Base-by-base conservation (phyloP, 2,888 invertebrate species). In the Leptinotarsa haldemani region DNA sequence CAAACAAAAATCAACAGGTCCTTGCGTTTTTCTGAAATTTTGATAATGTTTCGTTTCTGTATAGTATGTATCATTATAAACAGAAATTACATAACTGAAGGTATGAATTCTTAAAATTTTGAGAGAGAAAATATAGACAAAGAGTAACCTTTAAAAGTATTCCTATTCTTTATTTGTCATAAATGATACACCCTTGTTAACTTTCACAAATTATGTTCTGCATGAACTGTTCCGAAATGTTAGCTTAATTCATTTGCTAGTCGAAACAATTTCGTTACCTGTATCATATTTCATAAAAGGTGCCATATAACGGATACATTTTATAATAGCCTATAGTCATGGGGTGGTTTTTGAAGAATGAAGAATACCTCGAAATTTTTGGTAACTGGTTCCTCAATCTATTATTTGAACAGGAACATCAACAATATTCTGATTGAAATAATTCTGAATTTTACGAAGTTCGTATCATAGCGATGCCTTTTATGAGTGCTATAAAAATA, bases 211-310 rank as follows among this genome's bases (percentile, higher is more conserved):
- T 56, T 56, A 56, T 22, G 12, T 22, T 56, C 22, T 22, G 25
- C 56, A 56, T 56, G 22, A 56, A 56, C 56, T 2, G 22, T 56
- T 56, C 1, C 13, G 15, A 56, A 22, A 56, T 56, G 13, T 56
- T 56, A 25, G 3, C 25, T 22, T 4, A 22, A 22, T 15, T 25
- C 56, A 56, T 56, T 25, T 25, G 56, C 56, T 56, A 56, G 22
- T 56, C 25, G 15, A 15, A 22, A 13, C 13, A 4, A 50, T n/a
- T 13, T 15, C 22, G 56, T 56, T 56, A 56, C 15, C 20, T 22
- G 22, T 56, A 56, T 56, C 56, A 56, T 22, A 56, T 56, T 56
- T 20, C 22, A 15, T 13, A 56, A 56, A 22, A 56, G 22, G 56
- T 56, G 56, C 56, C 56, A 56, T 25, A 22, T 25, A 22, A 25